Base-by-base conservation (phyloP, 64 coral and sea anemone genomes). In the Exaiptasia diaphana region DNA sequence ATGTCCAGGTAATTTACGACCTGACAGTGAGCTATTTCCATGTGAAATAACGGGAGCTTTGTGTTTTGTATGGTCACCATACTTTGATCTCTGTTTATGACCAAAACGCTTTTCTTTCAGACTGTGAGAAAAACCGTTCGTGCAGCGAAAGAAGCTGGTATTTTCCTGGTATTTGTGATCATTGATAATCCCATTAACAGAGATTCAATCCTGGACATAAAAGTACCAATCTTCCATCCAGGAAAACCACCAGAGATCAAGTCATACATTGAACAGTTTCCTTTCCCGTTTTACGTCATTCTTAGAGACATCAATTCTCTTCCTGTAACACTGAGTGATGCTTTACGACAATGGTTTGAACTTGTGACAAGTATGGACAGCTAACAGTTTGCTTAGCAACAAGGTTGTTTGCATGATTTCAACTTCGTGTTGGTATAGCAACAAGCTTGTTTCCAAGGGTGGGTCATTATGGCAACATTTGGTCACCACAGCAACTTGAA, bases 331-430 rank as follows among this genome's bases (percentile, higher is more conserved):
- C 26, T 92, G 22, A 99, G 95, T 75, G 95, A 99, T 56, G 90
- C 95, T 6, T 56, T 99, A 39, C 76, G 95, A n/a, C 95, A 99
- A 55, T 99, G 95, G 95, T 99, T 99, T 87, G 93, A 97, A 57
- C 73, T 97, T 15, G 93, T 97, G 15, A 71, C 88, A 1, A 91
- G 88, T 62, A 78, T 87, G 53, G 73, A 77, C 21, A 67, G 55
- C 53, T 41, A 41, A 17, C 27, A 23, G n/a, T 31, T 41, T 71
- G 2, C 26, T 31, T 62, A 31, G 58, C 26, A 62, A 62, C 27
- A 31, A 29, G 25, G 27, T 62, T 62, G 4, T 62, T 31, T 46
- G 43, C 43, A 46, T 46, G 43, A 15, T 46, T 46, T 46, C 6
- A 46, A 46, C 43, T 46, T 6, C 6, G 6, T 15, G 15, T 15